phyloP scores from a whole-genome alignment of 2,113 vertebrate genomes.

The Heterocephalus glaber region DNA sequence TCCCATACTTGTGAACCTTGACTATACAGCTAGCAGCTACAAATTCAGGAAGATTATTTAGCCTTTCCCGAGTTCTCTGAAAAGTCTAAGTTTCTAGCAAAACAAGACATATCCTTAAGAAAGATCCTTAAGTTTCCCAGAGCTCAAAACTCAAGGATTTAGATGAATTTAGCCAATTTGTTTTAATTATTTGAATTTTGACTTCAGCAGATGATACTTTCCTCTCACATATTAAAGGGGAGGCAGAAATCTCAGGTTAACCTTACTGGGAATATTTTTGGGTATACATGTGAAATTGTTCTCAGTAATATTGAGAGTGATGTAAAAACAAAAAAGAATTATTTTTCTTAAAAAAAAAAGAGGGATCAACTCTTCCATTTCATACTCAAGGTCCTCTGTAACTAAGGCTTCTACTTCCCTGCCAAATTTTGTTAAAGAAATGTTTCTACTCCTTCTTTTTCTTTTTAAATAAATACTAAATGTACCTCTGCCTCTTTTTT shows the following conservation, averaged over 20 bases:
- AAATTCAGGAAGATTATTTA: conserved; percentile 37
- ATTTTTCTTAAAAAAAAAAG: background rate
- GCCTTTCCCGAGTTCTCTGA: conserved; percentile 30
- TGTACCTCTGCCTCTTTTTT: background rate
- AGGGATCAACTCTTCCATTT: background rate
- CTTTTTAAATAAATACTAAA: conserved; percentile 27
- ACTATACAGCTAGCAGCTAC: background rate
- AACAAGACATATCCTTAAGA: background rate
- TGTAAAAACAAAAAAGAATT: background rate
- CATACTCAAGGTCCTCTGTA: background rate
- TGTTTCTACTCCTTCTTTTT: background rate
- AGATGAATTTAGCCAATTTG: conserved; percentile 38
- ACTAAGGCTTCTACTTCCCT: background rate
- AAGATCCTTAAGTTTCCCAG: background rate
- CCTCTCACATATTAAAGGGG: conserved; percentile 47
- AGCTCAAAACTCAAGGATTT: conserved; percentile 25
- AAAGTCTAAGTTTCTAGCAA: conserved; percentile 45
- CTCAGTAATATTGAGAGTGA: background rate
- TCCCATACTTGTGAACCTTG: background rate
- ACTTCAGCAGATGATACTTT: background rate
- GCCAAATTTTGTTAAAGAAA: background rate
- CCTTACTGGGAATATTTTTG: background rate
- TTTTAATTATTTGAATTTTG: conserved; percentile 60
- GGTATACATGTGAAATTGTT: background rate
- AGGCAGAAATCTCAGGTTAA: background rate